Evolutionary conservation across 2,888 invertebrate species (phyloP).

Genomic region (Eristalinus aeneus): DNA sequence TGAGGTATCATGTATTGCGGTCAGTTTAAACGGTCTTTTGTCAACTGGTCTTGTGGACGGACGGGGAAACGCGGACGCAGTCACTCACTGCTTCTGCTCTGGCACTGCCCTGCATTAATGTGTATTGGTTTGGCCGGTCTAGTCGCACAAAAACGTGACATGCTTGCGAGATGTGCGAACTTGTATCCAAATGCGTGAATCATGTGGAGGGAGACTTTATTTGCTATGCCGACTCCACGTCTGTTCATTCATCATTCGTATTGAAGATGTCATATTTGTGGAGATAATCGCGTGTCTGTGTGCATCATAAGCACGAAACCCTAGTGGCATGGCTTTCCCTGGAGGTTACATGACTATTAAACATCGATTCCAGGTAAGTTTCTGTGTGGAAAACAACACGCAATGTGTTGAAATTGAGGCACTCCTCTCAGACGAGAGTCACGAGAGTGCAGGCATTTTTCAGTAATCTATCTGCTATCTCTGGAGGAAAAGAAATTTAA

Average conservation of each 20-base stretch:
- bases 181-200: neutral
- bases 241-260: neutral
- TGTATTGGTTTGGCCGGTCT: neutral
- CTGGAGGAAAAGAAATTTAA: neutral
- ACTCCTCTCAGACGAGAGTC: neutral
- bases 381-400: neutral
- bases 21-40: slow-evolving; percentile 16
- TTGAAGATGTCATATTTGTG: neutral
- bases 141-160: neutral
- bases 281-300: neutral
- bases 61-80: neutral
- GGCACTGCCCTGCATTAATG: neutral
- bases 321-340: neutral
- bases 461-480: neutral
- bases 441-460: neutral
- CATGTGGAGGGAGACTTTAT: neutral
- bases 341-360: neutral
- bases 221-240: neutral
- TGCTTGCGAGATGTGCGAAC: neutral
- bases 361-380: neutral
- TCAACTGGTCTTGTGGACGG: slow-evolving; percentile 6
- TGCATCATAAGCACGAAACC: neutral
- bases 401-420: neutral
- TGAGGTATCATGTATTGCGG: slow-evolving; percentile 13
- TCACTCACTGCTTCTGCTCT: neutral